A percentile compares a stretch with the other conserved stretches of the same genome.
These are phyloP conservation scores for Sclerodermus sp. DNA, from an alignment of 2,888 invertebrate genomes.

Conservation along the genomic window DNA sequence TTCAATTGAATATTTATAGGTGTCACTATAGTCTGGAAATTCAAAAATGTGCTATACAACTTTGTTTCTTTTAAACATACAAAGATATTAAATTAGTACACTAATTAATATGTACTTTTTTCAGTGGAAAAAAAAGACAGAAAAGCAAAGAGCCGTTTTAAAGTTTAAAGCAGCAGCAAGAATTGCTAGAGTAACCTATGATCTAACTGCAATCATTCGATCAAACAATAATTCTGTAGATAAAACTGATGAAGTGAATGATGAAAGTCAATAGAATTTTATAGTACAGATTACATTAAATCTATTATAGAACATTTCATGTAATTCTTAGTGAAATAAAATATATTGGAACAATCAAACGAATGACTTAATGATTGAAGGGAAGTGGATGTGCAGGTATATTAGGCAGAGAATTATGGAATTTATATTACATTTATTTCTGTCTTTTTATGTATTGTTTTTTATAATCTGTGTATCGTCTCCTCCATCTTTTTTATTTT, in stretches of 20 bases:
- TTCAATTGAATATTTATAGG: no score
- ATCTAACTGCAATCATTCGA: slow-evolving; percentile 40
- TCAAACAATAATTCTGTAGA: slow-evolving; percentile 20
- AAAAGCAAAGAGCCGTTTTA: slow-evolving; percentile 67
- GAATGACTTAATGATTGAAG: no score
- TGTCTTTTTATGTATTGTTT: slow-evolving; percentile 48
- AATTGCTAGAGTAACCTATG: slow-evolving; percentile 59
- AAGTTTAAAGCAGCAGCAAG: slow-evolving; percentile 71
- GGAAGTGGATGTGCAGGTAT: background rate
- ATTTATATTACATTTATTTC: slow-evolving; percentile 58
- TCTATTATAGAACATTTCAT: background rate
- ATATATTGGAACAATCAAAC: background rate
- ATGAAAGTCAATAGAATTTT: slow-evolving; percentile 23
- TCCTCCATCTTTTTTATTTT: slow-evolving; percentile 21
- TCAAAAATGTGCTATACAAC: no score
- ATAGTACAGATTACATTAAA: slow-evolving; percentile 6
- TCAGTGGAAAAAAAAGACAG: slow-evolving; percentile 71
- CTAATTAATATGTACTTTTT: no score
- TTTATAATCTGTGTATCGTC: slow-evolving; percentile 27
- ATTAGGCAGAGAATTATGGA: slow-evolving; percentile 37
- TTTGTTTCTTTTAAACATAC: no score
- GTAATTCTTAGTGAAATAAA: background rate
- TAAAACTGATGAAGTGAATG: slow-evolving; percentile 26
- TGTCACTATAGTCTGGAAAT: no score
- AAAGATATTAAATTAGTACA: no score